Conservation (phyloP, 2,113 vertebrate species). For the Phaetusa simplex region DNA sequence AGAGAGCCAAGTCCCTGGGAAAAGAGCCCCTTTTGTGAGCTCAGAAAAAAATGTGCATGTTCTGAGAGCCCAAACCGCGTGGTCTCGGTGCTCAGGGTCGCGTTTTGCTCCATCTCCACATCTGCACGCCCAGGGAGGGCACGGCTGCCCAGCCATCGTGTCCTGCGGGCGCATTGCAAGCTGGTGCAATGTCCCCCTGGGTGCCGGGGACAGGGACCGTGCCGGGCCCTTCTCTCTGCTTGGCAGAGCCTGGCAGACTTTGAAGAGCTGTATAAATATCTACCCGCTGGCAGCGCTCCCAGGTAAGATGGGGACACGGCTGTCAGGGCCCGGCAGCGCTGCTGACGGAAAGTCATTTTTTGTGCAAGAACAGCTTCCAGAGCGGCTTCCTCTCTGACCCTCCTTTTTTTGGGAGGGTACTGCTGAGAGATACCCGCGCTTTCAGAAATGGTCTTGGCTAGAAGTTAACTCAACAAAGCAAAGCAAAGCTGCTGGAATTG, state of each 20-base stretch:
- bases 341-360: not conserved
- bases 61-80: not conserved
- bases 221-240: not conserved
- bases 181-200: no score
- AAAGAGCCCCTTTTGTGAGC: not conserved
- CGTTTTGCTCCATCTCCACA: not conserved
- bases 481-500: not conserved
- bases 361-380: not conserved
- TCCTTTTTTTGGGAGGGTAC: not conserved
- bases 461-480: not conserved
- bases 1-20: not conserved
- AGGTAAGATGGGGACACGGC: not conserved
- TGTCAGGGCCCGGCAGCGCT: not conserved
- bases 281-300: not conserved
- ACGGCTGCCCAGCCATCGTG: not conserved
- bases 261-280: not conserved
- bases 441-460: not conserved
- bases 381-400: not conserved
- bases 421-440: not conserved
- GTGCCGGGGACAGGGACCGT: fast-evolving
- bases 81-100: not conserved
- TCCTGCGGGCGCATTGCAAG: fast-evolving
- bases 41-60: fast-evolving
- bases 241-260: not conserved
- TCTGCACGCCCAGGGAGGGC: not conserved